Evolutionary conservation across 2,113 vertebrate genomes (phyloP).

Genomic region (Cisticola juncidis): DNA sequence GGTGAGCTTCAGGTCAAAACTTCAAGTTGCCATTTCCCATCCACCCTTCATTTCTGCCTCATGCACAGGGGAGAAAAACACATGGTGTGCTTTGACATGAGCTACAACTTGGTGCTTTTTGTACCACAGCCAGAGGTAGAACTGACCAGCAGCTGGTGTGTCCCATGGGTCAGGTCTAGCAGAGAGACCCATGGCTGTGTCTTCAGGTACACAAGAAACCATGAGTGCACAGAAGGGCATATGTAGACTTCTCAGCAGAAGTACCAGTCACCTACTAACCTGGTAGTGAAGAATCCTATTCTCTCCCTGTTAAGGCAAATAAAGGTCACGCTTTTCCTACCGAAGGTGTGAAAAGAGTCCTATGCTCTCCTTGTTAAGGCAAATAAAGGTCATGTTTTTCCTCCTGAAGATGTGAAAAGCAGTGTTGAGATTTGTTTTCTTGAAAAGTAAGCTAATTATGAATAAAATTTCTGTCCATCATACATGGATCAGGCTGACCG

Average conservation of each 20-base stretch:
- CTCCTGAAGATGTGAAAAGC: neutral
- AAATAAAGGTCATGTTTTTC: neutral
- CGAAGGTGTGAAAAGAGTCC: neutral
- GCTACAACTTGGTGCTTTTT: neutral
- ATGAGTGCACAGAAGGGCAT: accelerated
- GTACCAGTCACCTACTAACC: neutral
- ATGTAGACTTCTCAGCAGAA: accelerated
- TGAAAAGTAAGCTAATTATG: neutral
- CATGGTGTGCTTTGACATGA: neutral
- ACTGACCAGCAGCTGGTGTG: neutral
- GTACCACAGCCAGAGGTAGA: neutral
- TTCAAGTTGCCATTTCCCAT: accelerated
- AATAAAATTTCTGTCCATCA: accelerated
- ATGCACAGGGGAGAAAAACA: neutral
- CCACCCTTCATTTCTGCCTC: neutral
- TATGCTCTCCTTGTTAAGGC: neutral
- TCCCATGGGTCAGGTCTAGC: neutral
- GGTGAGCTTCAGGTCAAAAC: neutral
- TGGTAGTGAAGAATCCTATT: neutral
- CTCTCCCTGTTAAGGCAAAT: neutral
- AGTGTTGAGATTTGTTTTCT: neutral
- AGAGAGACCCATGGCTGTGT: accelerated
- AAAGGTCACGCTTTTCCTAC: neutral
- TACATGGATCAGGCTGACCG: neutral
- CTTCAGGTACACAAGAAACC: neutral